A percentile compares a stretch with the other conserved stretches of the same genome.
Evolutionary conservation across 2,797 vertebrate genomes (phyloP).

Genomic region (Crocodylus rhombifer): DNA sequence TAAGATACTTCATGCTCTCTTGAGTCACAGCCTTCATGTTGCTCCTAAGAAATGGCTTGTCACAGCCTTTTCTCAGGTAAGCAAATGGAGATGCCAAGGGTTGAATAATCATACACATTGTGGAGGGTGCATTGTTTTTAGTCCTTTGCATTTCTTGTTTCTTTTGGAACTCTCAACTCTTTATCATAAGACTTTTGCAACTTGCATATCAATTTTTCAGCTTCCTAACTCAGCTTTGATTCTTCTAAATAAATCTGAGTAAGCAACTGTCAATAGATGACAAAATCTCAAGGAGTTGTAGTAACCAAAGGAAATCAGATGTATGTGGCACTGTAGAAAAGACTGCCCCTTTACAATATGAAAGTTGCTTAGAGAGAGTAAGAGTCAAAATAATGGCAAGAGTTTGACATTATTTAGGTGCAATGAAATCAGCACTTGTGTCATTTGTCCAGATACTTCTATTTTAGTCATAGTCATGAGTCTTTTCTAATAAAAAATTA

Average conservation of each 20-base stretch:
- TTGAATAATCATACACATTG: background rate
- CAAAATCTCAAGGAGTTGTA: background rate
- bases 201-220: background rate
- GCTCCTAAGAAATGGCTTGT: background rate
- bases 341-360: background rate
- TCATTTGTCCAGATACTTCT: background rate
- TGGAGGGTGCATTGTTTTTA: background rate
- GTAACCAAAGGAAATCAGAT: background rate
- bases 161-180: background rate
- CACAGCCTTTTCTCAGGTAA: background rate
- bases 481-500: background rate
- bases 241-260: background rate
- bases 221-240: background rate
- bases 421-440: background rate
- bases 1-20: background rate
- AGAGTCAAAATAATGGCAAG: background rate
- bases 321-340: background rate
- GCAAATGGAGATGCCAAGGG: background rate
- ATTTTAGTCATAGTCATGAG: background rate
- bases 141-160: background rate
- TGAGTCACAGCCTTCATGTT: background rate
- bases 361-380: background rate
- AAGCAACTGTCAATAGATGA: background rate
- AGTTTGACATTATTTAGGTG: rapidly evolving
- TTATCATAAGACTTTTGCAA: background rate